phyloP scores from a whole-genome alignment of 2,113 vertebrate genomes.

The Noturus placidus region DNA sequence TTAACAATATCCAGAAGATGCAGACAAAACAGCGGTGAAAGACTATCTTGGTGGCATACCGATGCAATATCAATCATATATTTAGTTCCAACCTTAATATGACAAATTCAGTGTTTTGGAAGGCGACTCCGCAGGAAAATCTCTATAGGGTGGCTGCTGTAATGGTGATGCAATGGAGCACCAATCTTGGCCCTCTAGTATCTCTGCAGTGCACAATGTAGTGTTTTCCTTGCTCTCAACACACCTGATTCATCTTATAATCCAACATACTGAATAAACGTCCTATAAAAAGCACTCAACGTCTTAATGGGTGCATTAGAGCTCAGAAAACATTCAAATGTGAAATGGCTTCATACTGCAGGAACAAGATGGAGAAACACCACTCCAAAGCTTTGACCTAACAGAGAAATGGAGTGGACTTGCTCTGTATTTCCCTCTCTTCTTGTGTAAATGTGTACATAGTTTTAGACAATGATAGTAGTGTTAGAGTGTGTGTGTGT shows the following conservation, averaged over 20 bases:
- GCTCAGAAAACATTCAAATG: slow-evolving; percentile 6
- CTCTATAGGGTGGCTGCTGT: background rate
- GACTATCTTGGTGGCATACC: background rate
- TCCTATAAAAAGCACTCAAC: background rate
- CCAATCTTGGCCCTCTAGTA: background rate
- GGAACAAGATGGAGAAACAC: slow-evolving; percentile 1
- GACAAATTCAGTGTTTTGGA: background rate
- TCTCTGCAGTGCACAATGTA: background rate
- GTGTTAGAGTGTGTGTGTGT: background rate
- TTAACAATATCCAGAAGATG: background rate
- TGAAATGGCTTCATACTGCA: background rate
- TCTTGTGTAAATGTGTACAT: background rate
- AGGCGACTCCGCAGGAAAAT: background rate
- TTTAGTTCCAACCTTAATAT: background rate
- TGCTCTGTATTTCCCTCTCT: background rate
- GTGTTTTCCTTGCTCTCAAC: slow-evolving; percentile 11
- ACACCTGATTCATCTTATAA: slow-evolving; percentile 11
- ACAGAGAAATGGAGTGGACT: background rate
- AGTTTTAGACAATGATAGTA: background rate
- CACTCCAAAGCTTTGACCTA: background rate
- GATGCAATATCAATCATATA: background rate
- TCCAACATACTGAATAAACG: background rate
- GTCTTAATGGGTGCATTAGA: slow-evolving; percentile 10
- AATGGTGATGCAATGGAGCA: slow-evolving; percentile 14
- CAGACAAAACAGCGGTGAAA: background rate